A percentile compares a stretch with the other conserved stretches of the same genome.
phyloP scores from a whole-genome alignment of 2,888 invertebrate genomes.

The Papilio protenor region DNA sequence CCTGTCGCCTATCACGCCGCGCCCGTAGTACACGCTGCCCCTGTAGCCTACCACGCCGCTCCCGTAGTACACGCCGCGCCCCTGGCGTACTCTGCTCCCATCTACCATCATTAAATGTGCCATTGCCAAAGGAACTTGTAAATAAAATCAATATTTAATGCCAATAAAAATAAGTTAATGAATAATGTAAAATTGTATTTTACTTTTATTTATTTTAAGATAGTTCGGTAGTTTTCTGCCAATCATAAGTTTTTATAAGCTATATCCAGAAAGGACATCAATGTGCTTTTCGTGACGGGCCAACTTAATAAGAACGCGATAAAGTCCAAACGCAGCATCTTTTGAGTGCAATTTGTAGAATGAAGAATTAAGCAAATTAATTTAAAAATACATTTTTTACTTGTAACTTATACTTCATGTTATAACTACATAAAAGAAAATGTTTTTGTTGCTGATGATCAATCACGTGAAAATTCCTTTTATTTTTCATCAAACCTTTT shows the following conservation, averaged over 20 bases:
- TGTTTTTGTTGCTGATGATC: not conserved
- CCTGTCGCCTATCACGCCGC: slow-evolving; percentile 57
- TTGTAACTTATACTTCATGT: not conserved
- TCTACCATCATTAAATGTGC: slow-evolving; percentile 76
- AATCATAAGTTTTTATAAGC: no score
- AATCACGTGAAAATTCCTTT: not conserved
- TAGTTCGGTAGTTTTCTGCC: no score
- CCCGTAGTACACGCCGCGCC: slow-evolving; percentile 57
- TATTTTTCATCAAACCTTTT: not conserved
- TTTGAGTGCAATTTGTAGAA: not conserved
- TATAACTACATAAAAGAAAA: not conserved
- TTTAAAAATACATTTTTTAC: not conserved
- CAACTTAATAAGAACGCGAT: not conserved
- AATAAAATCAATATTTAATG: no score
- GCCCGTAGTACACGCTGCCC: slow-evolving; percentile 52
- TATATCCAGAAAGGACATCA: no score
- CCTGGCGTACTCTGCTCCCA: slow-evolving; percentile 82
- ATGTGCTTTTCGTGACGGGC: not conserved
- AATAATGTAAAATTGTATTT: no score
- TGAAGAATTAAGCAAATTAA: not conserved
- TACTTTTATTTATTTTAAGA: no score
- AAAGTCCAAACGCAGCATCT: not conserved
- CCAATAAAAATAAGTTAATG: no score
- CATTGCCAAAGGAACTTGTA: no score
- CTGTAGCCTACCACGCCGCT: slow-evolving; percentile 57